Conservation (phyloP, 2,888 invertebrate genomes). For the Cephalotes varians region DNA sequence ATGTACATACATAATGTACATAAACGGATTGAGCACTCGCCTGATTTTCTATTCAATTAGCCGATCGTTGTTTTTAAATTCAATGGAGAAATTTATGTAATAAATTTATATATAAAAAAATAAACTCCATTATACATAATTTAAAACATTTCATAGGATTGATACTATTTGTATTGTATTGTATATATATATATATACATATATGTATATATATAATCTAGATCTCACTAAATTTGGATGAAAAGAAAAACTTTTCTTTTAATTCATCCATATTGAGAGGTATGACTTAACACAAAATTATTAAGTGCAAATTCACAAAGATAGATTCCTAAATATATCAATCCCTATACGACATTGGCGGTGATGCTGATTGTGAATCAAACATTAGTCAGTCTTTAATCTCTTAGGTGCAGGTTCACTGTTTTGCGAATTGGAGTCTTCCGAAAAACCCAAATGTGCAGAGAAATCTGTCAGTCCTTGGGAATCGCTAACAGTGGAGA, state of each 20-base stretch:
- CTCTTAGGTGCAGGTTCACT: constrained; percentile 93
- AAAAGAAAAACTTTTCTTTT: constrained; percentile 47
- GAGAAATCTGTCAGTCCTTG: constrained; percentile 95
- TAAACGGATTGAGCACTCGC: constrained; percentile 55
- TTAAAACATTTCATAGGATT: constrained; percentile 44
- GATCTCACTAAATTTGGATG: constrained; percentile 50
- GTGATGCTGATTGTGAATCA: constrained; percentile 19
- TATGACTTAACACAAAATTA: constrained; percentile 57
- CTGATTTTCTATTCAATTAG: constrained; percentile 42
- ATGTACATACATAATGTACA: background rate
- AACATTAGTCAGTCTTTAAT: constrained; percentile 91
- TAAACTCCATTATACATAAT: constrained; percentile 61
- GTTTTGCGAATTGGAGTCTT: constrained; percentile 96
- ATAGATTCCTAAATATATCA: constrained; percentile 64
- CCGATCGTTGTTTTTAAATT: constrained; percentile 51
- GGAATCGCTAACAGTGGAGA: constrained; percentile 96
- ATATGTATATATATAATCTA: constrained; percentile 22
- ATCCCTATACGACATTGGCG: constrained; percentile 48
- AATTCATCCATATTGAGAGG: constrained; percentile 35
- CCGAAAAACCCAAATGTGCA: constrained; percentile 94
- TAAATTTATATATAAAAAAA: constrained; percentile 68
- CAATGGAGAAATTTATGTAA: constrained; percentile 48
- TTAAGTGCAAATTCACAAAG: constrained; percentile 56
- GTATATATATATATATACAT: background rate
- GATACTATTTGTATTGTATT: constrained; percentile 7